Evolutionary conservation across 1,140 invertebrate species (phyloP).

Genomic region (Brachionus plicatilis): DNA sequence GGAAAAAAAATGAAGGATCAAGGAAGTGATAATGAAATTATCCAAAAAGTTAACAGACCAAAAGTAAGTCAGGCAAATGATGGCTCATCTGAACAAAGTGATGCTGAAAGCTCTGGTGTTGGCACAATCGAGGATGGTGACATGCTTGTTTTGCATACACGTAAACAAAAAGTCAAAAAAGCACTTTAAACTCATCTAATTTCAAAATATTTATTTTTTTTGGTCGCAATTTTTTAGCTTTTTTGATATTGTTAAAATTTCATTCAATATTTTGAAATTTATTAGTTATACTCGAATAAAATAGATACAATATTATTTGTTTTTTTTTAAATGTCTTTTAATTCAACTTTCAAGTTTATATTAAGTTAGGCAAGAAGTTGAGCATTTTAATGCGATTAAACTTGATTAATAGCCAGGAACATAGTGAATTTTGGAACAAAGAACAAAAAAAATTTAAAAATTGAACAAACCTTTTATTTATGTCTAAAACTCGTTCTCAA

Average conservation of each 20-base stretch:
- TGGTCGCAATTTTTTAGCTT: not conserved
- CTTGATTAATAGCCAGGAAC: no score
- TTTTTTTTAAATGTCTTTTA: not conserved
- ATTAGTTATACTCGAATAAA: not conserved
- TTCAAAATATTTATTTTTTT: slow-evolving; percentile 9
- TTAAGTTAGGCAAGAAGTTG: no score
- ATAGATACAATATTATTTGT: not conserved
- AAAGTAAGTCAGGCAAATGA: not conserved
- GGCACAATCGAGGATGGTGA: slow-evolving; percentile 4
- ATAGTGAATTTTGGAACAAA: no score
- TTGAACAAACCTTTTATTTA: no score
- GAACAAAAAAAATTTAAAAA: no score
- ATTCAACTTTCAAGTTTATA: not conserved
- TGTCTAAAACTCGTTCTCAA: no score
- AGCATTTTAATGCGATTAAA: no score
- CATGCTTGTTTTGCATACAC: not conserved
- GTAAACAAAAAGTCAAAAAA: not conserved
- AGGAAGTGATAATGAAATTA: not conserved
- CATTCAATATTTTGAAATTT: not conserved
- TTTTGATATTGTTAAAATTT: not conserved
- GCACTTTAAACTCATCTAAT: not conserved
- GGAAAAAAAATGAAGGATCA: not conserved
- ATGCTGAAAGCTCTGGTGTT: not conserved
- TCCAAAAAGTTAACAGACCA: not conserved
- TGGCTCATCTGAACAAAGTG: slow-evolving; percentile 15